A percentile compares a stretch with the other conserved stretches of the same genome.
phyloP scores from a whole-genome alignment of 1,140 invertebrate genomes.

The Aphaenogaster rudis region DNA sequence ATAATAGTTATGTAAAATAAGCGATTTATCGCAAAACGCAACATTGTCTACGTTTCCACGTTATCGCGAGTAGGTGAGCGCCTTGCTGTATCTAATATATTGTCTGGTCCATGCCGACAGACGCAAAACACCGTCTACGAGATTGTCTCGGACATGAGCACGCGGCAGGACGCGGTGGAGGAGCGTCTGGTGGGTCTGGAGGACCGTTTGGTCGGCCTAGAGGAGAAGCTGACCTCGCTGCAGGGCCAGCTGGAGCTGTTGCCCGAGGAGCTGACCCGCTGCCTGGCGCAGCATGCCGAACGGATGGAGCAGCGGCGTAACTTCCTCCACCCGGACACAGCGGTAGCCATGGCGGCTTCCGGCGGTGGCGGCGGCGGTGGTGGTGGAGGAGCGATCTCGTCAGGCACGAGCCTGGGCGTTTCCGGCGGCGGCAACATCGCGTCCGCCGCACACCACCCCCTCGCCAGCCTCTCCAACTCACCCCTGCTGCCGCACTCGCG shows the following conservation, averaged over 20 bases:
- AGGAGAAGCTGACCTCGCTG: constrained; percentile 94
- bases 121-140: constrained; percentile 99
- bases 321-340: constrained; percentile 94
- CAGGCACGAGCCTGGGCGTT: constrained; percentile 81
- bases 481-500: constrained; percentile 88
- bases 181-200: constrained; percentile 95
- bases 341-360: constrained; percentile 88
- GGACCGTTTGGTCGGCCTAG: constrained; percentile 93
- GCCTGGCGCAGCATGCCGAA: constrained; percentile 90
- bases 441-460: constrained; percentile 76
- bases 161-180: constrained; percentile 95
- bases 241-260: constrained; percentile 94
- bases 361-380: constrained; percentile 73
- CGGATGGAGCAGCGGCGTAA: constrained; percentile 92
- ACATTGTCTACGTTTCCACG: too few species aligned
- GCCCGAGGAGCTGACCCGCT: constrained; percentile 93
- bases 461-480: constrained; percentile 85
- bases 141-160: constrained; percentile 98
- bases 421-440: constrained; percentile 71
- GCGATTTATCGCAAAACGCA: background rate
- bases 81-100: background rate
- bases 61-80: background rate
- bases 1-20: background rate
- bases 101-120: constrained; percentile 86
- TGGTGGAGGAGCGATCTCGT: constrained; percentile 68